These are phyloP conservation scores for Tauraco hartlaubi DNA, from an alignment of 2,797 vertebrate genomes.

Conservation along the genomic window DNA sequence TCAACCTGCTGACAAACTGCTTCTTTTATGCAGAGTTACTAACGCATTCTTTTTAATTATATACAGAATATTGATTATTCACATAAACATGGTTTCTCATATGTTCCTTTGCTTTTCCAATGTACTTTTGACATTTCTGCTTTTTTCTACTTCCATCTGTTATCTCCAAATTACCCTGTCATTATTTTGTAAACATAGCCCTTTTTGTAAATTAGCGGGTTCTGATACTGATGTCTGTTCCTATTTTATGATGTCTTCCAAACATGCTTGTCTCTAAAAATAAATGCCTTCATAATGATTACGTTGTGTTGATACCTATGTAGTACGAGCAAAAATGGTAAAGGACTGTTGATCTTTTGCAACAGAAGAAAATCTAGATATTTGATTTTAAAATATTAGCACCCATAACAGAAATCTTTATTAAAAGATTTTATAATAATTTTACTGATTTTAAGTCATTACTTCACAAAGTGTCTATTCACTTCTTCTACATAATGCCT, in stretches of 20 bases:
- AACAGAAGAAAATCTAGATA: neutral
- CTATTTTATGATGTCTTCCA: neutral
- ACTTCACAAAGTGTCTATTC: neutral
- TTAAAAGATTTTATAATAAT: neutral
- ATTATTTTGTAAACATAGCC: neutral
- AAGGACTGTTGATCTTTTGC: neutral
- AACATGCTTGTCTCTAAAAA: neutral
- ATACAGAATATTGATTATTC: neutral
- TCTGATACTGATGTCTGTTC: neutral
- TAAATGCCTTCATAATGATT: neutral
- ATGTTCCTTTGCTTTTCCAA: neutral
- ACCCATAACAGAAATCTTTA: neutral
- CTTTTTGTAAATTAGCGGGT: neutral
- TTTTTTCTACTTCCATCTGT: neutral
- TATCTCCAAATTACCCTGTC: neutral
- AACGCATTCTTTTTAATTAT: neutral
- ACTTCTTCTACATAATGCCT: neutral
- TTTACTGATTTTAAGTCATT: neutral
- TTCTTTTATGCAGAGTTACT: neutral
- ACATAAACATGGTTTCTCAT: neutral
- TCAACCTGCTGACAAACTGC: neutral
- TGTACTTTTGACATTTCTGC: neutral
- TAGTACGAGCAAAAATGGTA: neutral
- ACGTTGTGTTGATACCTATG: neutral
- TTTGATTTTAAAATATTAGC: neutral